Evolutionary conservation across 37 sponge, comb jelly and placozoan genomes (phyloP), one percentile per base, ranked within the genome.

Genomic region (Geodia barretti): DNA sequence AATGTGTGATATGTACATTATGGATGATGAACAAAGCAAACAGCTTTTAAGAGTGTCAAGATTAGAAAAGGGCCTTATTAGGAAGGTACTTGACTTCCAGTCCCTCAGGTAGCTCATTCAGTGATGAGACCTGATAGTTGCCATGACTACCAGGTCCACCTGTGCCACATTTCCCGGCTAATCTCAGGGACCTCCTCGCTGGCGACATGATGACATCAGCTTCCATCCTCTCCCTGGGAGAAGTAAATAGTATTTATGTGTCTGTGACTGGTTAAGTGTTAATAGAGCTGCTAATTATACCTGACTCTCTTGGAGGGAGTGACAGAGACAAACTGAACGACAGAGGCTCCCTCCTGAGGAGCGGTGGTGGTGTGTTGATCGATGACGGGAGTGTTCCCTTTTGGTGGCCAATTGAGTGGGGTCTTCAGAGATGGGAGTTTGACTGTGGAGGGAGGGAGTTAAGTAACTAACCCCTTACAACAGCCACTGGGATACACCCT

Each of bases 131-230:
- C 23, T 54, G 59, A 19, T 77, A 14, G 23, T 74, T n/a, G n/a
- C n/a, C n/a, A n/a, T n/a, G n/a, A n/a, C n/a, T 34, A 54, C 36
- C 28, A 28, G 39, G 43, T 62, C 47, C 25, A 41, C 79, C 26
- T 17, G 21, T 78, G 7, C 34, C 28, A 3, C 41, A 20, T 60
- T 39, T 82, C 17, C 32, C 33, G 41, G 73, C 59, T 30, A 79
- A 29, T 35, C 83, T 38, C 3, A 62, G 25, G 2, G 83, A 82
- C 0, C 83, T 42, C 20, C 73, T 61, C 23, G 75, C 83, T 30
- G 76, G 78, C 3, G 83, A 74, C 73, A 82, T 74, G 33, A 82
- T 79, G 17, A 82, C 62, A 82, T 82, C 76, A 20, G 76, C 41
- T 8, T 28, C 74, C 4, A 17, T 33, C 17, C 36, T n/a, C 38